These are phyloP conservation scores for Hippocampus kuda DNA, from an alignment of 2,797 vertebrate genomes.

Conservation along the genomic window DNA sequence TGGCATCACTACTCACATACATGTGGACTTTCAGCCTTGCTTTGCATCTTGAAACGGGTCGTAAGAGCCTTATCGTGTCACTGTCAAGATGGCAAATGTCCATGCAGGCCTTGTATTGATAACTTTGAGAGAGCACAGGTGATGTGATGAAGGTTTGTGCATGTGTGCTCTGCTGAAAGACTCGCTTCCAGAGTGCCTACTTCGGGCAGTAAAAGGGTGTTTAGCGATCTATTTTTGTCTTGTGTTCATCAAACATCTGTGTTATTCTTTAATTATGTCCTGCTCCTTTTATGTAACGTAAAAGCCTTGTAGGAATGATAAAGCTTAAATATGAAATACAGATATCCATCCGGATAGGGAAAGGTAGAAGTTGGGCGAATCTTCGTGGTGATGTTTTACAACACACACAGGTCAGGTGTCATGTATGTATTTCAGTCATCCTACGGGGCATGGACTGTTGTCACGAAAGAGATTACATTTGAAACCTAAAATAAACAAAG, in stretches of 20 bases:
- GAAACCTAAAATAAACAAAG: neutral
- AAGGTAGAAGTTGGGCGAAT: neutral
- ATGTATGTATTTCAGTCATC: too few species aligned
- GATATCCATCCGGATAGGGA: constrained; percentile 10
- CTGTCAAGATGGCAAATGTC: constrained; percentile 24
- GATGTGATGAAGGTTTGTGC: neutral
- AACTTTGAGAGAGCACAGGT: constrained; percentile 5
- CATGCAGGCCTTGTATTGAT: constrained; percentile 23
- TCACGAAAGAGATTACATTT: neutral
- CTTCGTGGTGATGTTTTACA: neutral
- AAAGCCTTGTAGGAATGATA: constrained; percentile 20
- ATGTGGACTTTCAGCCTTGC: constrained; percentile 16
- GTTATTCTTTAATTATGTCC: constrained; percentile 33
- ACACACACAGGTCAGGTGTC: too few species aligned
- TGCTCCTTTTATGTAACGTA: constrained; percentile 17
- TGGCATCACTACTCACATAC: constrained; percentile 18
- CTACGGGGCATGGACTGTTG: too few species aligned
- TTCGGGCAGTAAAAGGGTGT: constrained; percentile 16
- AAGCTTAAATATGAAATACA: constrained; percentile 10
- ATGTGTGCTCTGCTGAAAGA: neutral
- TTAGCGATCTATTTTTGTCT: constrained; percentile 7
- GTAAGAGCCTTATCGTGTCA: constrained; percentile 40
- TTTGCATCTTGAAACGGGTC: constrained; percentile 38
- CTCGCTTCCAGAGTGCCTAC: neutral
- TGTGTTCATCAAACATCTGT: constrained; percentile 11